These are phyloP conservation scores for Collichthys lucidus DNA, from an alignment of 2,113 vertebrate species.

Conservation along the genomic window DNA sequence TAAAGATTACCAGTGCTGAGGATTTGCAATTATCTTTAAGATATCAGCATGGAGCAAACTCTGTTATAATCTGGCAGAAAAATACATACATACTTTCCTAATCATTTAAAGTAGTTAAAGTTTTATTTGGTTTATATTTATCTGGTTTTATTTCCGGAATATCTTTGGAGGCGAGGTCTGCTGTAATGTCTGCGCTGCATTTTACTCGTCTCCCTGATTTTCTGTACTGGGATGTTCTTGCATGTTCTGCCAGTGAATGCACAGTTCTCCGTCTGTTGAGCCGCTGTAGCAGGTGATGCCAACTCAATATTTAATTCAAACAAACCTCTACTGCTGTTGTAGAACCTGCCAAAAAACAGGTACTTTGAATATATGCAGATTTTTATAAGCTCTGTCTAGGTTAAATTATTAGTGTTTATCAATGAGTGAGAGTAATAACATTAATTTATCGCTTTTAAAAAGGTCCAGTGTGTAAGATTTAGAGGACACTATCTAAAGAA, in stretches of 20 bases:
- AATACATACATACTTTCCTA: not conserved
- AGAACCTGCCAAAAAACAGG: not conserved
- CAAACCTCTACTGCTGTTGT: not conserved
- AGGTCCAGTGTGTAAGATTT: no score
- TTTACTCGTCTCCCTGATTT: not conserved
- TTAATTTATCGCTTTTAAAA: not conserved
- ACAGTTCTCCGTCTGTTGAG: not conserved
- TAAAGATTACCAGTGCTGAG: conserved; percentile 41
- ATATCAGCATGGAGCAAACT: conserved; percentile 16
- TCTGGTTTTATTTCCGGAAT: not conserved
- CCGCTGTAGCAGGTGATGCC: not conserved
- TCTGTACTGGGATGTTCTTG: not conserved
- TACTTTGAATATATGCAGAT: not conserved
- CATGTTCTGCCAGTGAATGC: no score
- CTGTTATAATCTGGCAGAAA: conserved; percentile 27
- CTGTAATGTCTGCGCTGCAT: not conserved
- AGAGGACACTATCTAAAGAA: no score
- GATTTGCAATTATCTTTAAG: conserved; percentile 53
- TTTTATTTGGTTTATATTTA: no score
- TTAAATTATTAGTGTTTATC: not conserved
- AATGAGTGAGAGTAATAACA: not conserved
- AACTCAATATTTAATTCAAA: conserved; percentile 2
- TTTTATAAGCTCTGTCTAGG: not conserved
- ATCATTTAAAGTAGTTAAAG: not conserved
- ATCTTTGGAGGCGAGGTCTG: not conserved